A percentile compares a stretch with the other conserved stretches of the same genome.
These are phyloP conservation scores for Tetragonula clypearis DNA, from an alignment of 1,140 invertebrate species.

Conservation along the genomic window DNA sequence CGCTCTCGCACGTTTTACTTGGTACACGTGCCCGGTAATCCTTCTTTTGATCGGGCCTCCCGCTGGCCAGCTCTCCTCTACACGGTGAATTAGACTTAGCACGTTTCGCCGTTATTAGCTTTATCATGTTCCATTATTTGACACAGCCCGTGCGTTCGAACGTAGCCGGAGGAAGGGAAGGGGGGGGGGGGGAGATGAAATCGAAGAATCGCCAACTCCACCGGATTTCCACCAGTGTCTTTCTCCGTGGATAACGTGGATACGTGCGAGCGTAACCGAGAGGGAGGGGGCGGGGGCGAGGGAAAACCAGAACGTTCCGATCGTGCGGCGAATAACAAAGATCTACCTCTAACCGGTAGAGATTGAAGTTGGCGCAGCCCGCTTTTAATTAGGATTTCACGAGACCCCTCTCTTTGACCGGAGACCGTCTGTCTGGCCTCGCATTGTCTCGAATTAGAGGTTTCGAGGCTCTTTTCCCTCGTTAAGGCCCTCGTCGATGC, in stretches of 20 bases:
- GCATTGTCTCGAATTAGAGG: slow-evolving; percentile 1
- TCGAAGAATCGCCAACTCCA: not conserved
- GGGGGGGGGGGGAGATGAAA: not conserved
- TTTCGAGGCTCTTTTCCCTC: not conserved
- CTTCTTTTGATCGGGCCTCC: not conserved
- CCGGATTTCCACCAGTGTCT: not conserved
- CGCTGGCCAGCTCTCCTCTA: not conserved
- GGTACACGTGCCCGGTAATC: not conserved
- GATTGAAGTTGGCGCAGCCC: not conserved
- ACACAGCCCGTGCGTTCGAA: not conserved
- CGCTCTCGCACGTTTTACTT: not conserved
- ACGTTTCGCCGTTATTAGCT: slow-evolving; percentile 1
- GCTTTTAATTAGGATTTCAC: slow-evolving; percentile 19
- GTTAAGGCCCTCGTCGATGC: not conserved
- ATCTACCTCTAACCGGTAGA: not conserved
- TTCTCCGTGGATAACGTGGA: not conserved
- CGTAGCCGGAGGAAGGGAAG: too few relatives aligned
- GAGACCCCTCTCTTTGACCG: not conserved
- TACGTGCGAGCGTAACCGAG: not conserved
- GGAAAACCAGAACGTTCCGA: not conserved
- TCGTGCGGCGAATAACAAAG: not conserved
- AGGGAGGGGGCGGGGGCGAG: too few relatives aligned
- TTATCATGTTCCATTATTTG: not conserved
- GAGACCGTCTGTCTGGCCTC: not conserved
- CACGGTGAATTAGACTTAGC: not conserved